These are phyloP conservation scores for Pipra filicauda DNA, from an alignment of 2,113 vertebrate species.

Conservation along the genomic window DNA sequence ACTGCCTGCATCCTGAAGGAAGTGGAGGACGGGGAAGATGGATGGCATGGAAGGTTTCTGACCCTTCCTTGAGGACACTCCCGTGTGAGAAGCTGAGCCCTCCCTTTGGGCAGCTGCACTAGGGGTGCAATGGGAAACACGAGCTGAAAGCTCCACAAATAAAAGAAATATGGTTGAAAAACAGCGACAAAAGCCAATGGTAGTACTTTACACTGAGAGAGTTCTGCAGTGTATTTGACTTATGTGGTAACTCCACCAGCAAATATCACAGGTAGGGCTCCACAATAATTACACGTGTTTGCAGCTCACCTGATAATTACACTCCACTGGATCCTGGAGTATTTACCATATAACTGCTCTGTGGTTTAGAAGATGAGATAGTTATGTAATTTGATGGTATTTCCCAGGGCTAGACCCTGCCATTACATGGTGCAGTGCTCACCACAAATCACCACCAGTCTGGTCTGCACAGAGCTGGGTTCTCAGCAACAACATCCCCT, in stretches of 20 bases:
- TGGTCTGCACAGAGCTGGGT: not conserved
- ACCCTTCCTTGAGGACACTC: not conserved
- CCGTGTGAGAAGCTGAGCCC: not conserved
- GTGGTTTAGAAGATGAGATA: slow-evolving; percentile 1
- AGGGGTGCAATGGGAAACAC: not conserved
- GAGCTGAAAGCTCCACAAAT: not conserved
- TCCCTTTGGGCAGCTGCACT: not conserved
- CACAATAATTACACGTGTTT: not conserved
- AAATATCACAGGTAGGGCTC: not conserved
- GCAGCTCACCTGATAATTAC: not conserved
- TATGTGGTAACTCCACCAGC: not conserved
- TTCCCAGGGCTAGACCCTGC: not conserved
- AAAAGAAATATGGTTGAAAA: not conserved
- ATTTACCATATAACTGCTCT: not conserved
- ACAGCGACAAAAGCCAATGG: not conserved
- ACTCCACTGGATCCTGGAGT: not conserved
- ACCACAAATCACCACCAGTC: not conserved
- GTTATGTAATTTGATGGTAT: not conserved
- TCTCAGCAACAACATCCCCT: not conserved
- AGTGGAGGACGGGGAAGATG: not conserved
- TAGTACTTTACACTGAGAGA: not conserved
- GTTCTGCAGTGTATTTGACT: not conserved
- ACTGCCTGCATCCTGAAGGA: not conserved
- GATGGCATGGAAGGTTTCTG: not conserved
- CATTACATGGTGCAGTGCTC: not conserved